phyloP scores from a whole-genome alignment of 2,113 vertebrate genomes.

The Piaya cayana region DNA sequence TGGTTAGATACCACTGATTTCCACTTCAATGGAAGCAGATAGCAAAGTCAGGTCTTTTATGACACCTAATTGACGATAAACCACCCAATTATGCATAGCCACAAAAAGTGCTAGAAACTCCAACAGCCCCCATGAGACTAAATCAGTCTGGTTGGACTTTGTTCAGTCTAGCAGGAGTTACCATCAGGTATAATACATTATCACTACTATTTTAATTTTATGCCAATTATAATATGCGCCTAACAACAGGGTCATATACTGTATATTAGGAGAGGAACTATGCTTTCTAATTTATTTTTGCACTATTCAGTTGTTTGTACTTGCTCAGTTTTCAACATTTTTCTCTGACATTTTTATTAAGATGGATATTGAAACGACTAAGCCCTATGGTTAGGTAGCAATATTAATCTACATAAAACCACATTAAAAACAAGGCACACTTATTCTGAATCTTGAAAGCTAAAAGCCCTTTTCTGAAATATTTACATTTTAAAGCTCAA shows the following conservation, averaged over 20 bases:
- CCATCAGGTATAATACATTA: not conserved
- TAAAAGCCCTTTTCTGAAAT: not conserved
- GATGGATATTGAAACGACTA: not conserved
- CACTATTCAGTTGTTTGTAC: not conserved
- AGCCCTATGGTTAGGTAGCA: not conserved
- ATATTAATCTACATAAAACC: not conserved
- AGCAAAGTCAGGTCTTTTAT: not conserved
- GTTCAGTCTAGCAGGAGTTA: not conserved
- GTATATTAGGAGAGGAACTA: not conserved
- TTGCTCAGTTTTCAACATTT: not conserved
- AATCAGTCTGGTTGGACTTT: not conserved
- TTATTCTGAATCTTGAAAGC: not conserved
- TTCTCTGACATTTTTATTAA: not conserved
- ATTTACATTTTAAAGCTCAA: not conserved
- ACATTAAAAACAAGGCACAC: not conserved
- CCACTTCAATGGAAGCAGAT: not conserved
- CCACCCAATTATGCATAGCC: fast-evolving
- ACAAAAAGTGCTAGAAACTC: not conserved
- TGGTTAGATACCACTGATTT: not conserved
- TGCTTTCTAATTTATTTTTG: not conserved
- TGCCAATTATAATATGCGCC: not conserved
- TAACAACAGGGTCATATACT: not conserved
- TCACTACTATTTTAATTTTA: not conserved
- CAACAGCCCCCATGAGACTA: fast-evolving
- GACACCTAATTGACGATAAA: not conserved